Base-by-base conservation (phyloP, 2,113 vertebrate species). In the Gobio gobio region DNA sequence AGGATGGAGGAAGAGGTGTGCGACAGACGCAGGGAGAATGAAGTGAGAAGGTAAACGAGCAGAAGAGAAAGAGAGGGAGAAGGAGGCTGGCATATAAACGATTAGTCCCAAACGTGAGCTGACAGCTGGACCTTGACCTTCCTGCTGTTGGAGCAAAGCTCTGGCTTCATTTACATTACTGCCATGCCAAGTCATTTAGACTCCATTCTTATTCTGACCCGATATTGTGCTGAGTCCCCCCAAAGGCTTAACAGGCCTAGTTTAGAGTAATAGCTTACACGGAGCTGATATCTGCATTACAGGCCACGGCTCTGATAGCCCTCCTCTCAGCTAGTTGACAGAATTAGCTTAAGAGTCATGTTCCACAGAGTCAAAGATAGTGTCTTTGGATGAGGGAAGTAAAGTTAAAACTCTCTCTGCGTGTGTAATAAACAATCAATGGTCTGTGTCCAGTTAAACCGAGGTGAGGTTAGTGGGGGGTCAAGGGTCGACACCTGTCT, bases 161-260 rank as follows among this genome's bases (percentile, higher is more conserved):
- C 91, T 86, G 1, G 70, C 86, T 87, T 94, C 92, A 94, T 93
- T 94, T 92, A 94, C 94, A 95, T 94, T 90, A 89, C 91, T 92
- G 92, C 92, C 90, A 91, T 93, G 92, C 93, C 93, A 94, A 94
- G 93, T 94, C 92, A 95, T 94, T 94, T 94, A 94, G 92, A 92
- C 91, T 91, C 92, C 91, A 94, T 94, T 93, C 92, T 91, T 93
- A 93, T 94, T 94, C 91, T 83, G 88, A 86, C 77, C 83, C 88
- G 89, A 91, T 74, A 82, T 83, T 87, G 86, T 80, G 77, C 68
- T 59, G 68, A 86, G 61, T 54, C 80, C 85, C 68, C 89, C 86
- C 83, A 87, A 92, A 92, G 93, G 93, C 91, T 91, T 90, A 90
- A 85, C 88, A 74, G 87, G 85, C 89, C 90, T 91, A 92, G 90